A percentile compares a stretch with the other conserved stretches of the same genome.
Evolutionary conservation across 2,797 vertebrate genomes (phyloP).

Genomic region (Pseudocheirus occidentalis): DNA sequence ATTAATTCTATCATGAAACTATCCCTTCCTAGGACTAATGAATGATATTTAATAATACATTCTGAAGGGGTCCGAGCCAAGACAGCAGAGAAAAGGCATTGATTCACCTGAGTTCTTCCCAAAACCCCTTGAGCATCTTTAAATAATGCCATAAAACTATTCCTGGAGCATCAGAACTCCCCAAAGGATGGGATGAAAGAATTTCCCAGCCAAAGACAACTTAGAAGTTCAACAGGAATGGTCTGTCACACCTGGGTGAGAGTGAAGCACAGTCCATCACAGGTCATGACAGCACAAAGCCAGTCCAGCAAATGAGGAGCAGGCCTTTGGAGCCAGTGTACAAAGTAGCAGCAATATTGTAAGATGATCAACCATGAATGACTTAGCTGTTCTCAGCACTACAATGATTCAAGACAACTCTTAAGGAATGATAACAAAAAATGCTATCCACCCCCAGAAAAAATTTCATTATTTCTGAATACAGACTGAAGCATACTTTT

Average conservation of each 20-base stretch:
- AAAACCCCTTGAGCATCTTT: neutral
- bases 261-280: neutral
- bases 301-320: neutral
- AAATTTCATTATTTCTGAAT: neutral
- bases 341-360: neutral
- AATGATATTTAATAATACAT: neutral
- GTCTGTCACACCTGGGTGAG: neutral
- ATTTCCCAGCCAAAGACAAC: neutral
- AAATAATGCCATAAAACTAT: neutral
- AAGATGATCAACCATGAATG: neutral
- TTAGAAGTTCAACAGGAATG: neutral
- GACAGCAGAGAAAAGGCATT: no score
- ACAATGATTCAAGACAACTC: neutral
- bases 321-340: neutral
- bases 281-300: neutral
- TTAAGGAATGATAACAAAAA: neutral
- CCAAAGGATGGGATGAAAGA: neutral
- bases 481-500: neutral
- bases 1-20: neutral
- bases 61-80: no score
- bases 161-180: neutral
- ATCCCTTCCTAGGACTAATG: neutral
- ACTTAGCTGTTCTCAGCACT: neutral
- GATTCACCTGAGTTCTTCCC: no score
- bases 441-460: neutral